phyloP scores from a whole-genome alignment of 2,113 vertebrate species.

The Dromaius novaehollandiae region DNA sequence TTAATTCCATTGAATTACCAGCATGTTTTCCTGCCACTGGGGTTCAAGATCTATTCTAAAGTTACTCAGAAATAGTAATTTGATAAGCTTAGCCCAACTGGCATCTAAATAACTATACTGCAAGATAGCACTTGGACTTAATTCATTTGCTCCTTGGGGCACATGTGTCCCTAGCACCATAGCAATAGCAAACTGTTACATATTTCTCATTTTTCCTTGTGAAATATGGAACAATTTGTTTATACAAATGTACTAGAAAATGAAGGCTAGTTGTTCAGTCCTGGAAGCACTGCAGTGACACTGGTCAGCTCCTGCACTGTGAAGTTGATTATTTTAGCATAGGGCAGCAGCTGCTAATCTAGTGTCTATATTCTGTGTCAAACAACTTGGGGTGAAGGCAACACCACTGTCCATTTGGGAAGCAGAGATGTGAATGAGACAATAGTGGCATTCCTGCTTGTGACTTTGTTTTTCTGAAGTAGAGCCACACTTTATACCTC shows the following conservation, averaged over 20 bases:
- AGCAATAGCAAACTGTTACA: not conserved
- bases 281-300: not conserved
- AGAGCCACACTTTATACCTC: not conserved
- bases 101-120: not conserved
- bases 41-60: not conserved
- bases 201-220: not conserved
- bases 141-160: not conserved
- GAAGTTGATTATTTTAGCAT: not conserved
- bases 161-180: accelerated
- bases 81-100: not conserved
- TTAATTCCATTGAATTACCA: not conserved
- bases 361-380: accelerated
- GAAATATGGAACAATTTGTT: not conserved
- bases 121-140: not conserved
- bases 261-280: not conserved
- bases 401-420: not conserved
- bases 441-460: not conserved
- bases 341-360: not conserved
- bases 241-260: not conserved
- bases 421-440: not conserved
- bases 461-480: not conserved
- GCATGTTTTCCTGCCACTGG: not conserved
- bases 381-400: not conserved
- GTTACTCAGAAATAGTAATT: not conserved
- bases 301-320: not conserved